A percentile compares a stretch with the other conserved stretches of the same genome.
phyloP scores from a whole-genome alignment of 2,888 invertebrate species.

The Leptura quadrifasciata region DNA sequence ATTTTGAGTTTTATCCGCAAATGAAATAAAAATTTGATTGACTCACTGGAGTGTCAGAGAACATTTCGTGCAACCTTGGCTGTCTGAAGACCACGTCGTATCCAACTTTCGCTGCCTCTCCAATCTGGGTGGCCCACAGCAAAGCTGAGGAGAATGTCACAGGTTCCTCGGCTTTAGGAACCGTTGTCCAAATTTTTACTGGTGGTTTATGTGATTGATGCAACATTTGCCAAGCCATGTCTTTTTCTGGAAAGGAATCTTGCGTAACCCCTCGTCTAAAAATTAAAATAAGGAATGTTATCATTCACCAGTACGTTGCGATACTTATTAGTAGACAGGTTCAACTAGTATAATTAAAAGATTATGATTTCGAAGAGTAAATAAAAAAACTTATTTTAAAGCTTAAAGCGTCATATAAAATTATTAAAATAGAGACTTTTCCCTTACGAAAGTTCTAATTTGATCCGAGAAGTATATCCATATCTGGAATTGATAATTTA shows the following conservation, averaged over 20 bases:
- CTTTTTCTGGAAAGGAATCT: slow-evolving; percentile 46
- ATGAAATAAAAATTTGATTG: background rate
- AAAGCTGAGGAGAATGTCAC: slow-evolving; percentile 78
- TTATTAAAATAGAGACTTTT: too few species aligned
- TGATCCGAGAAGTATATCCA: too few species aligned
- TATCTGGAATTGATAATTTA: too few species aligned
- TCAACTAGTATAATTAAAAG: too few species aligned
- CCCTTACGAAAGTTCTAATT: too few species aligned
- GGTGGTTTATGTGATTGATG: slow-evolving; percentile 45
- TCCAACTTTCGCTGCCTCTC: slow-evolving; percentile 83
- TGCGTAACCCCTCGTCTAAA: slow-evolving; percentile 29
- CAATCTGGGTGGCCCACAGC: slow-evolving; percentile 84
- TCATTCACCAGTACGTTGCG: too few species aligned
- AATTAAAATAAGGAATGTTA: background rate
- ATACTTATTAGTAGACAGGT: too few species aligned
- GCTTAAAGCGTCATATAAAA: too few species aligned
- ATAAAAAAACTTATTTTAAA: too few species aligned
- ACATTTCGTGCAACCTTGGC: slow-evolving; percentile 78
- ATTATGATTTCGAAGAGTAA: too few species aligned
- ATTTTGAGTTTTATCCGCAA: too few species aligned
- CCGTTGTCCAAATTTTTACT: slow-evolving; percentile 68
- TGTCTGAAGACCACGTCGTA: slow-evolving; percentile 84
- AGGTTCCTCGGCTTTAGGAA: slow-evolving; percentile 63
- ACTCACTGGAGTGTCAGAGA: slow-evolving; percentile 80
- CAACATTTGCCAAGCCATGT: slow-evolving; percentile 42